Conservation (phyloP, 2,113 vertebrate species). For the Nycticebus coucang region DNA sequence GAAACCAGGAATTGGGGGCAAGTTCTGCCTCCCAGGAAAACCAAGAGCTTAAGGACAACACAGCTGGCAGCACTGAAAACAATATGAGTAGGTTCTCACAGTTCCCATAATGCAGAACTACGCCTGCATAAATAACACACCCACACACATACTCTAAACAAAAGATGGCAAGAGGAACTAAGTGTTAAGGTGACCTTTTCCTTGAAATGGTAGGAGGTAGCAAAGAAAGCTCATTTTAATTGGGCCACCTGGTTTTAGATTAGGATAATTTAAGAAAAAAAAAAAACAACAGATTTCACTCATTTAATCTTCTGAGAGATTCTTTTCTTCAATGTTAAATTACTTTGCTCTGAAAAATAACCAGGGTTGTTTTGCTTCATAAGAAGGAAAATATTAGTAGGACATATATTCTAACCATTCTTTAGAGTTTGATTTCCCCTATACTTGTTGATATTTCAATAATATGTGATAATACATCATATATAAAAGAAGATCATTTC, state of each 20-base stretch:
- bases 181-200: neutral
- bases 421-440: neutral
- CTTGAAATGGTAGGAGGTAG: neutral
- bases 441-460: neutral
- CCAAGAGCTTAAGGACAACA: neutral
- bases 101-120: neutral
- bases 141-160: neutral
- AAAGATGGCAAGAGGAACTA: neutral
- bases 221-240: conserved; percentile 24
- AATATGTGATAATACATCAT: neutral
- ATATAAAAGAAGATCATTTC: neutral
- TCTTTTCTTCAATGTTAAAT: neutral
- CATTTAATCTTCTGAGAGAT: neutral
- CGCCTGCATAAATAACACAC: neutral
- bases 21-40: neutral
- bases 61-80: neutral
- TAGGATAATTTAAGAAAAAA: neutral
- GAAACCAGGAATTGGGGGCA: neutral
- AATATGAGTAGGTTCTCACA: neutral
- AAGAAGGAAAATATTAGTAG: neutral
- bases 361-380: neutral
- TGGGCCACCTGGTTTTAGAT: neutral
- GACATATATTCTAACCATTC: neutral
- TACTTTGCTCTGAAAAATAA: neutral
- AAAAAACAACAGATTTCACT: conserved; percentile 6